Evolutionary conservation across 1,140 invertebrate species (phyloP).

Genomic region (Rhyzopertha dominica): DNA sequence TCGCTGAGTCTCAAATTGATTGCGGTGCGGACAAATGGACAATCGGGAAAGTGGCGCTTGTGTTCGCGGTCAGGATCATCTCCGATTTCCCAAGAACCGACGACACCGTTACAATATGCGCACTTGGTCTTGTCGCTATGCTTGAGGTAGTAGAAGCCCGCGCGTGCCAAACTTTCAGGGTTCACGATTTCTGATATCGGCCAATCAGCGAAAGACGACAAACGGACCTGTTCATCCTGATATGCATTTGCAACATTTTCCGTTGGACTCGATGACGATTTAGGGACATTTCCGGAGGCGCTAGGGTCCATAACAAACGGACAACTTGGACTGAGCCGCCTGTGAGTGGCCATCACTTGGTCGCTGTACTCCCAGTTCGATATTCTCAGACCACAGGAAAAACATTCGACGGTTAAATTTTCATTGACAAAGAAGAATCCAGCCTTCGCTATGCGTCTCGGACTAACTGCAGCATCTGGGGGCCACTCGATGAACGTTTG

Average conservation of each 20-base stretch:
- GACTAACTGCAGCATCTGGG: slow-evolving; percentile 56
- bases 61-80: slow-evolving; percentile 76
- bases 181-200: slow-evolving; percentile 56
- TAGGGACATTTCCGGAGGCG: slow-evolving; percentile 61
- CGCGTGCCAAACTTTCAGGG: slow-evolving; percentile 66
- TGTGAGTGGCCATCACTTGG: slow-evolving; percentile 62
- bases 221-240: slow-evolving; percentile 45
- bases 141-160: slow-evolving; percentile 76
- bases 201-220: slow-evolving; percentile 62
- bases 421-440: slow-evolving; percentile 75
- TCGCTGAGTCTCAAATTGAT: slow-evolving; percentile 19
- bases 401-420: slow-evolving; percentile 67
- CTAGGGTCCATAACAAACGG: slow-evolving; percentile 63
- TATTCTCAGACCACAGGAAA: slow-evolving; percentile 65
- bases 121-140: slow-evolving; percentile 67
- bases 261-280: slow-evolving; percentile 21
- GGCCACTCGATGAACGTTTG: slow-evolving; percentile 70
- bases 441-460: slow-evolving; percentile 65
- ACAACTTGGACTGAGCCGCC: slow-evolving; percentile 59
- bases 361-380: slow-evolving; percentile 73
- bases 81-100: slow-evolving; percentile 64
- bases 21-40: slow-evolving; percentile 47
- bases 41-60: slow-evolving; percentile 62
- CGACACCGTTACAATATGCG: slow-evolving; percentile 71
- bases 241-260: slow-evolving; percentile 3